Percentiles rank a stretch among this genome's conserved stretches.
phyloP scores from a whole-genome alignment of 2,797 vertebrate genomes.

The Crenichthys baileyi region DNA sequence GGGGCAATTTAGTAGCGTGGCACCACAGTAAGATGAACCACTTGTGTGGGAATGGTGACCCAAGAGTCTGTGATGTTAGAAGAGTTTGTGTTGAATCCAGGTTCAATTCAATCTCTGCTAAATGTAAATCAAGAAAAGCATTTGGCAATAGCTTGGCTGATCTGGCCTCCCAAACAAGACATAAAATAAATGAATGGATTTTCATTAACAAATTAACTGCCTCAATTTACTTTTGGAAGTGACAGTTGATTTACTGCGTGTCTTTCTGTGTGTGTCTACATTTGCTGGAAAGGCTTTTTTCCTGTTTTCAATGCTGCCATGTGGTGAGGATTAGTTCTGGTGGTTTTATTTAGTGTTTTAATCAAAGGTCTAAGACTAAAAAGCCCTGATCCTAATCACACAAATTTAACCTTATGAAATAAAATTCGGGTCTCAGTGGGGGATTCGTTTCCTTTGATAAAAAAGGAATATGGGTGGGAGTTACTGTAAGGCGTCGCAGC shows the following conservation, averaged over 20 bases:
- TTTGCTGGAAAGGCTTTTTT: not conserved
- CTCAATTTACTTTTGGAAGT: slow-evolving; percentile 46
- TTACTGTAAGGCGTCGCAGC: slow-evolving; percentile 20
- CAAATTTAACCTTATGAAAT: slow-evolving; percentile 37
- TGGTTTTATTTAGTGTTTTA: slow-evolving; percentile 49
- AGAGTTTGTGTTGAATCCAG: slow-evolving; percentile 27
- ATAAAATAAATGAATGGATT: slow-evolving; percentile 51
- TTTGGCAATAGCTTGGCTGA: slow-evolving; percentile 26
- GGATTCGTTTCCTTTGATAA: slow-evolving; percentile 43
- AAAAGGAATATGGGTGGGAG: slow-evolving; percentile 41
- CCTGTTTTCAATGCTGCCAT: slow-evolving; percentile 20
- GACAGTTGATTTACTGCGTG: slow-evolving; percentile 38
- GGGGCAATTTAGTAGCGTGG: slow-evolving; percentile 77
- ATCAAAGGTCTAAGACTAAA: slow-evolving; percentile 45
- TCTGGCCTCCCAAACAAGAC: slow-evolving; percentile 42
- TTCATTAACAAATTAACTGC: slow-evolving; percentile 62
- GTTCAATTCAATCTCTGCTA: slow-evolving; percentile 38
- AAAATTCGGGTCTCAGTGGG: slow-evolving; percentile 22
- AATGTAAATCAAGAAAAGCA: slow-evolving; percentile 25
- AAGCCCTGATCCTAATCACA: slow-evolving; percentile 44
- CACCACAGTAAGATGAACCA: slow-evolving; percentile 20
- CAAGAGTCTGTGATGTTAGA: not conserved
- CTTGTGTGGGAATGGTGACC: not conserved
- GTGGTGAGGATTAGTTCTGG: slow-evolving; percentile 38
- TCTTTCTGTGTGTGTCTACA: slow-evolving; percentile 1